Evolutionary conservation across 2,888 invertebrate genomes (phyloP).

Genomic region (Drosophila colorata): DNA sequence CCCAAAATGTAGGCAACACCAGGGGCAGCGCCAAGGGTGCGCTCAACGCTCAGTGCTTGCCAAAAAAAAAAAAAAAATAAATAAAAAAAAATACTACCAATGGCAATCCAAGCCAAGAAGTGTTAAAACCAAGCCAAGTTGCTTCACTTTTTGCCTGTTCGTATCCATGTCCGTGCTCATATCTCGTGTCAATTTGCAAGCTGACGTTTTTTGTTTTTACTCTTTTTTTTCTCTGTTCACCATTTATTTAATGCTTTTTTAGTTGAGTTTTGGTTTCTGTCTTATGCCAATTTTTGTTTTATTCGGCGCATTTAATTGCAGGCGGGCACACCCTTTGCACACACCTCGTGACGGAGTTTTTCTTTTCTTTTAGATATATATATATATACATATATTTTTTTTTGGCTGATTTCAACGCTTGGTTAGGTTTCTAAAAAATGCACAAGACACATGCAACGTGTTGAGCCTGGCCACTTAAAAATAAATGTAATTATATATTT

Average conservation of each 20-base stretch:
- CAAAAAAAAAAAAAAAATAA: constrained; percentile 44
- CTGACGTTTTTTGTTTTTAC: constrained; percentile 55
- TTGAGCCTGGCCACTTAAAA: constrained; percentile 49
- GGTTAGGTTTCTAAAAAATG: constrained; percentile 77
- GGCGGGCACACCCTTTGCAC: constrained; percentile 68
- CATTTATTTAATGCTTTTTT: constrained; percentile 74
- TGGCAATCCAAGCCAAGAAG: constrained; percentile 67
- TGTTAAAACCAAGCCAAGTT: constrained; percentile 75
- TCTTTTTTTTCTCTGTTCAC: constrained; percentile 39
- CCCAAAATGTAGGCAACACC: constrained; percentile 14
- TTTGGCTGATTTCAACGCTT: constrained; percentile 58
- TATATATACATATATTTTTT: constrained; percentile 27
- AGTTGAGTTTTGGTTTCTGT: constrained; percentile 59
- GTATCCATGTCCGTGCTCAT: constrained; percentile 71
- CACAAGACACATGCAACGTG: constrained; percentile 60
- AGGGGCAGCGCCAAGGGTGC: constrained; percentile 34
- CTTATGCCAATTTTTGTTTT: constrained; percentile 39
- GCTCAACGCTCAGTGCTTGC: constrained; percentile 28
- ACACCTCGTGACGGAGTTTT: constrained; percentile 45
- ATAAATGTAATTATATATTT: constrained; percentile 74
- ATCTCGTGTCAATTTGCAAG: constrained; percentile 79
- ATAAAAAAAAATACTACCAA: constrained; percentile 27
- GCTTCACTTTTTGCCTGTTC: constrained; percentile 54
- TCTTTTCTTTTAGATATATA: constrained; percentile 1
- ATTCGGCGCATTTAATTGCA: constrained; percentile 68